phyloP scores from a whole-genome alignment of 1,140 invertebrate genomes.

The Anthonomus grandis region DNA sequence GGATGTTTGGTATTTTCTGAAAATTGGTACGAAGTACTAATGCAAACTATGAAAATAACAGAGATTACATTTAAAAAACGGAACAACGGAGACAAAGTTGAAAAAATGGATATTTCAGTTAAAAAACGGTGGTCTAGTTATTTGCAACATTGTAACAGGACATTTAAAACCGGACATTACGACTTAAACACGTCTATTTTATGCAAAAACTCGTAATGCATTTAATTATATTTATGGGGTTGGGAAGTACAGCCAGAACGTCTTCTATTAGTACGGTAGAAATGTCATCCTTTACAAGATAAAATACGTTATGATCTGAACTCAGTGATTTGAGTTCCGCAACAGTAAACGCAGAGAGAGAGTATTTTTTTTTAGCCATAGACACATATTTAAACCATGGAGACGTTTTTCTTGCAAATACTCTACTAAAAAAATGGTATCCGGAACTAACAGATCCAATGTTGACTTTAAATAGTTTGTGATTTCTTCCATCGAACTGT shows the following conservation, averaged over 20 bases:
- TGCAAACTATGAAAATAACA: too few species aligned
- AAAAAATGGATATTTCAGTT: too few species aligned
- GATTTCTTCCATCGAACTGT: neutral
- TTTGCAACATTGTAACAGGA: neutral
- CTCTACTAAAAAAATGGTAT: neutral
- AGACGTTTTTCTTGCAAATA: conserved; percentile 5
- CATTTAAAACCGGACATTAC: conserved; percentile 3
- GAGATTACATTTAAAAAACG: too few species aligned
- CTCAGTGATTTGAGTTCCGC: conserved; percentile 1
- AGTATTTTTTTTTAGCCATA: neutral
- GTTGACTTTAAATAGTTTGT: neutral
- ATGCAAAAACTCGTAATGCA: conserved; percentile 1
- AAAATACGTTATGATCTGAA: conserved; percentile 4
- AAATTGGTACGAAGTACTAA: too few species aligned
- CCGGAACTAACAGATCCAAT: conserved; percentile 2
- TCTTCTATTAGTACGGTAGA: conserved; percentile 3
- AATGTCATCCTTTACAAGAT: conserved; percentile 2
- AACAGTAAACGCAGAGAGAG: neutral
- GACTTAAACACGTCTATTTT: neutral
- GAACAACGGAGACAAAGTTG: too few species aligned
- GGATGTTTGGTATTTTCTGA: too few species aligned
- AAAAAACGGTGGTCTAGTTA: too few species aligned
- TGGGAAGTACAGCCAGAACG: conserved; percentile 5
- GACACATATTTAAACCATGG: conserved; percentile 3
- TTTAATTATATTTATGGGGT: neutral